Conservation (phyloP, 2,888 invertebrate genomes). For the Muschampia plurimacula region DNA sequence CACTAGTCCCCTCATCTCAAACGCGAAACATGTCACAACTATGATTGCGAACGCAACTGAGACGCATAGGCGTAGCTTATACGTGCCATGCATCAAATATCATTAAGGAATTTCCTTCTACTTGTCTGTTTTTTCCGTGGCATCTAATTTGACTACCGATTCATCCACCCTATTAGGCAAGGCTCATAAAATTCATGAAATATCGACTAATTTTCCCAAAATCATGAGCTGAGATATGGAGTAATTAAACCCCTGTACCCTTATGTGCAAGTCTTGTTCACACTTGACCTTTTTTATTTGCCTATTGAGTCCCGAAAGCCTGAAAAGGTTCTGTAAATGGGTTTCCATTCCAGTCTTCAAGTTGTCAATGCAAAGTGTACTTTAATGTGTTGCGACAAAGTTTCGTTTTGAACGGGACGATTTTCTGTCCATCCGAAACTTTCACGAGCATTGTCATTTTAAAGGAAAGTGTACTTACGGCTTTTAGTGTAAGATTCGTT, state of each 20-base stretch:
- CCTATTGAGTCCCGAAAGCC: slow-evolving; percentile 46
- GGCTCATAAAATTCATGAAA: slow-evolving; percentile 26
- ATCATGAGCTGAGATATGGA: slow-evolving; percentile 29
- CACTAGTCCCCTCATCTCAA: too few relatives aligned
- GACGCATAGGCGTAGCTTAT: too few relatives aligned
- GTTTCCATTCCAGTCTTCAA: slow-evolving; percentile 33
- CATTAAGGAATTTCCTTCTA: background rate
- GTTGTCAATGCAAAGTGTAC: slow-evolving; percentile 32
- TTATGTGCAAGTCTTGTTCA: slow-evolving; percentile 28
- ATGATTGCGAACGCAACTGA: too few relatives aligned
- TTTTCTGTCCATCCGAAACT: background rate
- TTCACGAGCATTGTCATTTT: background rate
- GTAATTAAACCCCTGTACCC: slow-evolving; percentile 30
- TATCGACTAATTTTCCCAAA: slow-evolving; percentile 23
- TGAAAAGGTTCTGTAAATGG: slow-evolving; percentile 45
- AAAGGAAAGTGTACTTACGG: background rate
- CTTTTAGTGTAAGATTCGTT: background rate
- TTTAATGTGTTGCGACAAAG: slow-evolving; percentile 23
- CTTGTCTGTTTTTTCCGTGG: too few relatives aligned
- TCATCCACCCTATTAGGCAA: background rate
- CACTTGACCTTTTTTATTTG: slow-evolving; percentile 44
- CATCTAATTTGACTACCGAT: too few relatives aligned
- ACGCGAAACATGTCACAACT: too few relatives aligned
- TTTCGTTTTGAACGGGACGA: background rate
- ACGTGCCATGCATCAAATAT: background rate